phyloP scores from a whole-genome alignment of 2,797 vertebrate genomes.

The Characodon lateralis region DNA sequence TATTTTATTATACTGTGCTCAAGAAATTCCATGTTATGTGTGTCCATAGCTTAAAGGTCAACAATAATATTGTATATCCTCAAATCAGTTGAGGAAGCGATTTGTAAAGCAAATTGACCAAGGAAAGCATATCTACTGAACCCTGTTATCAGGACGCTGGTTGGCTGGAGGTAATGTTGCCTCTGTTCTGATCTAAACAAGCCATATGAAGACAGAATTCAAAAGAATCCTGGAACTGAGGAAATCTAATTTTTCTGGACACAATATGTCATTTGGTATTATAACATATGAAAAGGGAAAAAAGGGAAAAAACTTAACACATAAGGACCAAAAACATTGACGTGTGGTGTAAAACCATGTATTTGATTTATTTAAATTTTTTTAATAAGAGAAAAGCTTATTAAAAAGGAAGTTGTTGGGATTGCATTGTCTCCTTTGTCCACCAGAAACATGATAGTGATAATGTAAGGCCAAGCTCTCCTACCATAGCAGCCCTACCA shows the following conservation, averaged over 20 bases:
- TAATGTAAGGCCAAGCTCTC: too few species aligned
- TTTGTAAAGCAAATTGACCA: conserved; percentile 28
- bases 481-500: too few species aligned
- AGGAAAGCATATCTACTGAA: conserved; percentile 14
- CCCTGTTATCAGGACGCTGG: conserved; percentile 5
- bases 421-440: too few species aligned
- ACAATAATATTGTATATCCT: conserved; percentile 28
- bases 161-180: conserved; percentile 37
- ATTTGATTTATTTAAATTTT: too few species aligned
- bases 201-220: too few species aligned
- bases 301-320: too few species aligned
- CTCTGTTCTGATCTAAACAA: background rate
- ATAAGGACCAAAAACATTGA: too few species aligned
- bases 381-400: too few species aligned
- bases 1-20: background rate
- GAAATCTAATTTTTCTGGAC: background rate
- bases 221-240: background rate
- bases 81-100: conserved; percentile 21
- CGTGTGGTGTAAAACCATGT: too few species aligned
- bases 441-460: too few species aligned
- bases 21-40: conserved; percentile 10
- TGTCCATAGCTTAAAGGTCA: conserved; percentile 29
- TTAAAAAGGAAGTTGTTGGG: too few species aligned
- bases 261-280: background rate
- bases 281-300: background rate